Percentiles rank a stretch among this genome's conserved stretches.
Conservation (phyloP, 2,888 invertebrate species). For the Nymphalis urticae region DNA sequence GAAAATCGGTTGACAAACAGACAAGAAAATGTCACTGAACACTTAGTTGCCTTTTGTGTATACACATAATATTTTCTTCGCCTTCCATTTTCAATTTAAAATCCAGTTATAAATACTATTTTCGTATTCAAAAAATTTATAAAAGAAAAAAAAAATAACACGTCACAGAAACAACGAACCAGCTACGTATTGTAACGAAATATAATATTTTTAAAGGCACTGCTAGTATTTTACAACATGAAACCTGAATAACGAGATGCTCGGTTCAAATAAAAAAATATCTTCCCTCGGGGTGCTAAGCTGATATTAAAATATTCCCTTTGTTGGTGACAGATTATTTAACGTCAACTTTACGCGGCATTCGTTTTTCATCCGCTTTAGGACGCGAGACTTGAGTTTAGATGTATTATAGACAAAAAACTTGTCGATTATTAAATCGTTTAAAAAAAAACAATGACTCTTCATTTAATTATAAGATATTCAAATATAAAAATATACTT, state of each 20-base stretch:
- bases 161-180: conserved; percentile 16
- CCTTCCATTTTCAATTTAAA: too few species aligned
- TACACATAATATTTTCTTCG: too few species aligned
- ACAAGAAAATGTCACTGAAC: too few species aligned
- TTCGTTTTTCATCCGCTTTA: conserved; percentile 26
- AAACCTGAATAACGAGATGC: conserved; percentile 27
- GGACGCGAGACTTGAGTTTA: conserved; percentile 9
- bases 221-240: conserved; percentile 25
- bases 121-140: too few species aligned
- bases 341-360: conserved; percentile 28
- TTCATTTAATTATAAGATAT: too few species aligned
- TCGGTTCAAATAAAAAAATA: conserved; percentile 23
- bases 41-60: too few species aligned
- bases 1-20: too few species aligned
- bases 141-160: not conserved
- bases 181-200: conserved; percentile 20
- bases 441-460: too few species aligned
- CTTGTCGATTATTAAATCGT: not conserved
- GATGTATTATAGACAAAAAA: not conserved
- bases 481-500: too few species aligned
- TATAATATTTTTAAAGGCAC: conserved; percentile 21
- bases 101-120: too few species aligned
- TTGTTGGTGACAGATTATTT: conserved; percentile 36
- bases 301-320: conserved; percentile 35
- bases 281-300: conserved; percentile 27